Conservation (phyloP, 2,113 vertebrate species). For the Pseudorhombus dupliciocellatus region DNA sequence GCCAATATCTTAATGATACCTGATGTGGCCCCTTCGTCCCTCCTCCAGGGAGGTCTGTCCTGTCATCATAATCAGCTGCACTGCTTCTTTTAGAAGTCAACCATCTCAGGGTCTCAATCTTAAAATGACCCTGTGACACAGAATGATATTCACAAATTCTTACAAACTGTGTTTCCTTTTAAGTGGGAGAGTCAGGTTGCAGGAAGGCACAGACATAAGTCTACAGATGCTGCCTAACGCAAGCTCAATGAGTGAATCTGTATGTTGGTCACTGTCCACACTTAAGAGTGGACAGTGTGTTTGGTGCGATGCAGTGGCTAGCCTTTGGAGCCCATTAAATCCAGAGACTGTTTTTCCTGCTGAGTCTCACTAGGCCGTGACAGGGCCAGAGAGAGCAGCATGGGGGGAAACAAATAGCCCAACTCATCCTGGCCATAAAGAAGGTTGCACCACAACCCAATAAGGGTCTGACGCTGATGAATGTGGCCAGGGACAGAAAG, state of each 20-base stretch:
- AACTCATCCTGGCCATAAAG: conserved; percentile 82
- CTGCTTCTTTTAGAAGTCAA: conserved; percentile 49
- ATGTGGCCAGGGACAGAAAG: conserved; percentile 80
- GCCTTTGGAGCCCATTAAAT: conserved; percentile 81
- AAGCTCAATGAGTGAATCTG: conserved; percentile 41
- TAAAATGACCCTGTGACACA: conserved; percentile 5
- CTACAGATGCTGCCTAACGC: conserved; percentile 5
- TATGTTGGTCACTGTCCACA: conserved; percentile 54
- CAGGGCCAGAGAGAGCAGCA: conserved; percentile 77
- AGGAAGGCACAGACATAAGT: background rate
- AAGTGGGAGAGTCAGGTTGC: background rate
- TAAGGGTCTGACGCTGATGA: conserved; percentile 85
- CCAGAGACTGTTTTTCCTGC: conserved; percentile 74
- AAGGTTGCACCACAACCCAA: conserved; percentile 82
- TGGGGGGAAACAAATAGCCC: conserved; percentile 83
- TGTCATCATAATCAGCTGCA: conserved; percentile 65
- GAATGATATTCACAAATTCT: background rate
- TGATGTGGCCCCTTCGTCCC: conserved; percentile 59
- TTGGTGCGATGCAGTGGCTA: conserved; percentile 55
- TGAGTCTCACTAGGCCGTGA: conserved; percentile 80
- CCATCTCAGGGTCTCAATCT: conserved; percentile 39
- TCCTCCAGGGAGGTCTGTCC: conserved; percentile 58
- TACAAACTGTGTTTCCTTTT: conserved; percentile 13
- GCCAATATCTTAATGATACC: conserved; percentile 83
- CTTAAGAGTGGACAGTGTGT: conserved; percentile 54